phyloP scores from a whole-genome alignment of 1,140 invertebrate genomes.

The Glomeris maerens region DNA sequence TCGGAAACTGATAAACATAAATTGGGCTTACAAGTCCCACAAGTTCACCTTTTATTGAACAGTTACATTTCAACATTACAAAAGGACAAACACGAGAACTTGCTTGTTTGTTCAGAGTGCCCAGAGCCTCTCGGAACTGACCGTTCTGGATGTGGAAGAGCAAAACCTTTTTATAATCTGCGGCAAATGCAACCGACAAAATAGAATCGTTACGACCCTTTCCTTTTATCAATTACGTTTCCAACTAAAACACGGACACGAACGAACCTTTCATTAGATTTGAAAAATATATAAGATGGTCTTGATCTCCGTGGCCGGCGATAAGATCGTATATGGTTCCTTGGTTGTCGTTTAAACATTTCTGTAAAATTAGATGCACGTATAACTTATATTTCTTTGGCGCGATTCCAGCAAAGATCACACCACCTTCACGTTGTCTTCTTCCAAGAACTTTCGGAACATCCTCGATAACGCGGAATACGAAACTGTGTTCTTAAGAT shows the following conservation, averaged over 20 bases:
- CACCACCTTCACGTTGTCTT: slow-evolving; percentile 24
- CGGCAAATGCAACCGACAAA: too few species aligned
- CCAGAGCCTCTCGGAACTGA: slow-evolving; percentile 19
- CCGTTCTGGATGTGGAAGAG: slow-evolving; percentile 66
- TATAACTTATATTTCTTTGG: too few species aligned
- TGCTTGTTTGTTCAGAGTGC: slow-evolving; percentile 25
- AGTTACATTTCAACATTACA: not conserved
- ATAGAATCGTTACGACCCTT: too few species aligned
- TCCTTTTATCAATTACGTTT: too few species aligned
- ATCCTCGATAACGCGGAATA: slow-evolving; percentile 59
- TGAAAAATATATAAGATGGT: slow-evolving; percentile 71
- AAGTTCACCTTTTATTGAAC: too few species aligned
- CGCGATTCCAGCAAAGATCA: slow-evolving; percentile 2
- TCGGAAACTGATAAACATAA: too few species aligned
- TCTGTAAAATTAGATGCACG: slow-evolving; percentile 31
- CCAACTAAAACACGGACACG: too few species aligned
- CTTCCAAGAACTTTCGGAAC: slow-evolving; percentile 37
- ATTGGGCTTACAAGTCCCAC: too few species aligned
- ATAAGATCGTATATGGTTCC: slow-evolving; percentile 74
- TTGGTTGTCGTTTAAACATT: slow-evolving; percentile 61
- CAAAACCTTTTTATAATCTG: slow-evolving; percentile 77
- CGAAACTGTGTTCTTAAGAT: slow-evolving; percentile 37
- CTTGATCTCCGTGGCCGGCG: slow-evolving; percentile 80
- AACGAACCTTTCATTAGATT: slow-evolving; percentile 51
- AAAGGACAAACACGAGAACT: slow-evolving; percentile 2